Evolutionary conservation across 2,888 invertebrate genomes (phyloP).

Genomic region (Scaptomyza tumidula): DNA sequence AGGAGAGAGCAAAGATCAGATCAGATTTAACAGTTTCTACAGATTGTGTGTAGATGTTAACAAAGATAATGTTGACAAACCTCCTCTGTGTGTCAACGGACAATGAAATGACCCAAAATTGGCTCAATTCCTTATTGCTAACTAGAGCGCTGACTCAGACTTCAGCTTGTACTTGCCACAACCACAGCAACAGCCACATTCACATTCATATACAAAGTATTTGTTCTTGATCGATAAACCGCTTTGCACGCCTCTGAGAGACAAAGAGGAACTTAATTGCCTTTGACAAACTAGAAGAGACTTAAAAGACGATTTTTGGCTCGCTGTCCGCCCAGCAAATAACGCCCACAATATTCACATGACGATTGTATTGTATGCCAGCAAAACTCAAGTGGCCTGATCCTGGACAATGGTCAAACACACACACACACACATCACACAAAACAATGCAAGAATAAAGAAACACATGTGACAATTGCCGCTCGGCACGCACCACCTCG

Average conservation of each 20-base stretch:
- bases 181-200: slow-evolving; percentile 4
- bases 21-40: slow-evolving; percentile 16
- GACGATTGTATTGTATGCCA: slow-evolving; percentile 14
- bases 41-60: slow-evolving; percentile 20
- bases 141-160: slow-evolving; percentile 53
- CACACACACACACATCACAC: slow-evolving; percentile 23
- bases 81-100: slow-evolving; percentile 15
- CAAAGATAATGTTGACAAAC: slow-evolving; percentile 64
- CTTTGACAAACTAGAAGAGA: slow-evolving; percentile 64
- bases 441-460: slow-evolving; percentile 30
- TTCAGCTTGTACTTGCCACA: not conserved
- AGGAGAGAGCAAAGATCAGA: slow-evolving; percentile 8
- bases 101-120: slow-evolving; percentile 55
- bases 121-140: slow-evolving; percentile 54
- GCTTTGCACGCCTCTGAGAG: slow-evolving; percentile 61
- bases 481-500: slow-evolving; percentile 57
- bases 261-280: slow-evolving; percentile 65
- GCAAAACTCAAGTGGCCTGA: slow-evolving; percentile 41
- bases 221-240: slow-evolving; percentile 32
- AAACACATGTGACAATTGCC: slow-evolving; percentile 69
- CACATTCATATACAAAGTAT: not conserved
- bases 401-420: slow-evolving; percentile 42
- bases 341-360: slow-evolving; percentile 54
- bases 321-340: slow-evolving; percentile 52
- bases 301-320: slow-evolving; percentile 59